Evolutionary conservation across 2,888 invertebrate species (phyloP), one percentile per base, ranked within the genome.

Genomic region (Orgyia antiqua): DNA sequence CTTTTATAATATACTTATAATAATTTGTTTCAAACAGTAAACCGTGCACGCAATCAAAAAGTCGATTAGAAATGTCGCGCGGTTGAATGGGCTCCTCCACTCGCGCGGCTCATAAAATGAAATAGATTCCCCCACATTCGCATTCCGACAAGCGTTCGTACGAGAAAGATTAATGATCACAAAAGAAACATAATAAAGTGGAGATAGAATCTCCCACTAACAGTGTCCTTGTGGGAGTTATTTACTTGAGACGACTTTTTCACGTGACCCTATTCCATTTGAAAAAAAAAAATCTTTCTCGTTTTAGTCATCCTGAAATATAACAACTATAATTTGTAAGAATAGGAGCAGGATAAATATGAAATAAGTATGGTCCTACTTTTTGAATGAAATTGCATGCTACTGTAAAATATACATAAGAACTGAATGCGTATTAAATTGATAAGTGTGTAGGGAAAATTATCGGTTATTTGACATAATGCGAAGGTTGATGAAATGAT

Each of bases 111-210:
- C 86, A 84, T 86, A 84, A 86, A 86, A 84, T 76, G 83, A 84
- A 84, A 86, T 86, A 86, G 84, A 86, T 84, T 82, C 83, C 82
- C 84, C 83, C 77, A 86, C 86, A 86, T 86, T 86, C 86, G 75
- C 84, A 86, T 84, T 84, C 86, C 84, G 86, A 86, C 86, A 84
- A 84, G 84, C 86, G 80, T 86, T 83, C 86, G 83, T 82, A 83
- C 84, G 82, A 80, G 82, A 84, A 84, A 86, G 86, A 86, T 86
- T 86, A 86, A 86, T 86, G 86, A 84, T 84, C 86, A 83, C 84
- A 86, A 84, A 86, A 84, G 83, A 83, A 86, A 86, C 84, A 84
- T 84, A 86, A 86, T 84, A 86, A 84, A 83, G 74, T 77, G 74
- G 72, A 84, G 84, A 86, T 86, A 83, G 79, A 77, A 86, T 86